These are phyloP conservation scores for Heliconius cydno DNA, from an alignment of 2,888 invertebrate genomes.

Conservation along the genomic window DNA sequence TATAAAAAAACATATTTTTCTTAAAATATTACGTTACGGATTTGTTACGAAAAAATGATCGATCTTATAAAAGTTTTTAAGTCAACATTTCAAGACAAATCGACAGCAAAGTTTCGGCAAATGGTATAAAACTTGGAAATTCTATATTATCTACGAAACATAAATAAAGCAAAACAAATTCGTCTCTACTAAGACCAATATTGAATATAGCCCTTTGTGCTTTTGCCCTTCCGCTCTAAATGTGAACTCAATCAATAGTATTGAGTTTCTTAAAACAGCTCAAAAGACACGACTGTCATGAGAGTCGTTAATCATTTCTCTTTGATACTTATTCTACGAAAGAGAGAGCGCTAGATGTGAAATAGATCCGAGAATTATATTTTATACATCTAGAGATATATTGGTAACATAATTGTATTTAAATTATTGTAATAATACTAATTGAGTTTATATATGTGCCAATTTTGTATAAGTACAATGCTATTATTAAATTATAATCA, in stretches of 20 bases:
- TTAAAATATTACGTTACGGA: not conserved
- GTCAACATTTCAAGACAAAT: slow-evolving; percentile 43
- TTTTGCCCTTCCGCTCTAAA: slow-evolving; percentile 52
- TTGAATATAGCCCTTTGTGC: slow-evolving; percentile 44
- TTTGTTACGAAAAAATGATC: slow-evolving; percentile 34
- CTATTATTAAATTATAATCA: not conserved
- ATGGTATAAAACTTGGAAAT: slow-evolving; percentile 38
- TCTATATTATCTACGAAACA: slow-evolving; percentile 43
- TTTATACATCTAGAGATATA: not conserved
- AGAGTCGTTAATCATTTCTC: slow-evolving; percentile 67
- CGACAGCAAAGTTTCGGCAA: slow-evolving; percentile 40
- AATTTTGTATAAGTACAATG: not conserved
- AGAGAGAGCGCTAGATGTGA: slow-evolving; percentile 36
- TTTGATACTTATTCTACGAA: slow-evolving; percentile 50
- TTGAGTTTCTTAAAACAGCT: slow-evolving; percentile 62
- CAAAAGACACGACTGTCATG: slow-evolving; percentile 61
- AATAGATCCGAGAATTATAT: not conserved
- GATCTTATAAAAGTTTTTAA: slow-evolving; percentile 38
- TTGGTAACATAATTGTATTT: not conserved
- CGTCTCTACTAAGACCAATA: slow-evolving; percentile 43
- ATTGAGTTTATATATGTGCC: not conserved
- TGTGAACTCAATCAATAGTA: slow-evolving; percentile 62
- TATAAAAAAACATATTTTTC: not conserved
- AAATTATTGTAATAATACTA: not conserved
- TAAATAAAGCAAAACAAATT: slow-evolving; percentile 45